Base-by-base conservation (phyloP, 2,797 vertebrate species). In the Pseudotriccus pelzelni region DNA sequence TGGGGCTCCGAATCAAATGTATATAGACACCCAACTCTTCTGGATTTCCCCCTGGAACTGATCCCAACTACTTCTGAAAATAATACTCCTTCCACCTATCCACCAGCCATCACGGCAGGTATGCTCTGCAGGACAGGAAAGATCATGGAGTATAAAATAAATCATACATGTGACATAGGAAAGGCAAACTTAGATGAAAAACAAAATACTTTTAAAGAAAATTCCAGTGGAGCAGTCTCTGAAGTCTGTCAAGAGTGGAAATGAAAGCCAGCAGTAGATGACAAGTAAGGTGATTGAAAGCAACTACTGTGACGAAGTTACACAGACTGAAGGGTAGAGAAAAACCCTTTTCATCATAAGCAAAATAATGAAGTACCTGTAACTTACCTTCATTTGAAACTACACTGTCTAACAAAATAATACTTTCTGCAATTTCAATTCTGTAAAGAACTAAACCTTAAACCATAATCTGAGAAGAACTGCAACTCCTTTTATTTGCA, bases 191-290 rank as follows among this genome's bases (percentile, higher is more conserved):
- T 74, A 55, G 49, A 84, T 76, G 72, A 91, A 94, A 94, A 21
- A 1, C 27, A 46, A 89, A 92, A 75, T 52, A 52, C 43, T 93
- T 90, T 80, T 68, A 89, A 89, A 95, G 74, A 13, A 83, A 67
- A 47, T 87, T 96, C 77, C 86, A 96, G 58, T 36, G n/a, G 78
- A 80, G 77, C 53, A 75, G 58, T 41, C 58, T 92, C 89, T 92
- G 72, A 95, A 94, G 74, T 79, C 41, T 63, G 59, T 28, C 78
- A 87, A 60, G 87, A 94, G 53, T 84, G 50, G 73, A 95, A 96
- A 95, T 73, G 83, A 94, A 94, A 92, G 87, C 47, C 76, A 94
- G 62, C 60, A 58, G 44, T 44, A 87, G 60, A 68, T 47, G 62
- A 91, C 58, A 78, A 75, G 50, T 25, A 84, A 83, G 68, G 32